phyloP scores from a whole-genome alignment of 2,888 invertebrate genomes.

The Mythimna ferrago region DNA sequence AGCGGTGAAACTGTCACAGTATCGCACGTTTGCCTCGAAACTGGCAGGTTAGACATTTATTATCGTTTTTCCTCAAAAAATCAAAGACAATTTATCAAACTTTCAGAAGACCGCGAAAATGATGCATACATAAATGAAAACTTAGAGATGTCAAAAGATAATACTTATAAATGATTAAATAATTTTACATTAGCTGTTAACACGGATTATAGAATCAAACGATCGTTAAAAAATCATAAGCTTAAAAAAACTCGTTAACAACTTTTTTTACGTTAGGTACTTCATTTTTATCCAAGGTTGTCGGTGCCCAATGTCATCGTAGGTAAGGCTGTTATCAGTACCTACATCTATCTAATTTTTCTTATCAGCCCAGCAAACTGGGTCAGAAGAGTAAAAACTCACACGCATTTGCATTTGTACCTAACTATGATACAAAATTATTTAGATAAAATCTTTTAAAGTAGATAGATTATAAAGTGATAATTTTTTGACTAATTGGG shows the following conservation, averaged over 20 bases:
- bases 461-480: not conserved
- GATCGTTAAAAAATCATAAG: not conserved
- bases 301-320: conserved; percentile 81
- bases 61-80: conserved; percentile 6
- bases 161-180: not conserved
- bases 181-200: not conserved
- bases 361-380: conserved; percentile 81
- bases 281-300: conserved; percentile 75
- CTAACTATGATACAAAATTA: conserved; percentile 14
- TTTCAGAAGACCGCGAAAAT: not conserved
- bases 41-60: conserved; percentile 18
- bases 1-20: conserved; percentile 49
- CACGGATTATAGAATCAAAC: not conserved
- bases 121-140: not conserved
- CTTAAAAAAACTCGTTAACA: not conserved
- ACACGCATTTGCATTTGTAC: conserved; percentile 66
- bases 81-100: not conserved
- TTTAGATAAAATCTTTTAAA: conserved; percentile 24
- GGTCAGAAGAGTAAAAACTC: conserved; percentile 77
- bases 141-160: not conserved
- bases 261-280: not conserved
- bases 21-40: conserved; percentile 21
- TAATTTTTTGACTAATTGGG: not conserved
- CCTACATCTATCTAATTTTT: conserved; percentile 81
- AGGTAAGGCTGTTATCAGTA: conserved; percentile 82